These are phyloP conservation scores for Perdita meconis DNA, from an alignment of 2,888 invertebrate species.

Conservation along the genomic window DNA sequence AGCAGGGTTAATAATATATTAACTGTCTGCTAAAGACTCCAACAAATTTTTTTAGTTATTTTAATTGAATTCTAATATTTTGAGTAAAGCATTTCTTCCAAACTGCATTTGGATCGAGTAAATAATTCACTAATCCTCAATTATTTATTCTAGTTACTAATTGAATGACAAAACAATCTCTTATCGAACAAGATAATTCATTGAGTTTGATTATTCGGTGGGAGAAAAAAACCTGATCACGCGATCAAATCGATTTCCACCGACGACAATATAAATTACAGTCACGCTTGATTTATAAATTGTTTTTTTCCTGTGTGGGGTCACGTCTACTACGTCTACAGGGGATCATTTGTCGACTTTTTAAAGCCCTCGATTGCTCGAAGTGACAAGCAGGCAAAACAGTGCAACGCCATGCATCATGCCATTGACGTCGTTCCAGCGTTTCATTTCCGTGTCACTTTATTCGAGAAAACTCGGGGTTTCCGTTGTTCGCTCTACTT, in stretches of 20 bases:
- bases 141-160: too few relatives aligned
- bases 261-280: constrained; percentile 23
- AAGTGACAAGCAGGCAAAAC: constrained; percentile 34
- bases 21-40: too few relatives aligned
- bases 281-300: constrained; percentile 60
- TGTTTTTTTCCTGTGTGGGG: constrained; percentile 67
- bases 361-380: constrained; percentile 54
- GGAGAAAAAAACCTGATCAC: not conserved
- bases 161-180: too few relatives aligned
- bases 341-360: constrained; percentile 52
- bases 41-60: too few relatives aligned
- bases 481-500: not conserved
- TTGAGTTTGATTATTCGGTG: not conserved
- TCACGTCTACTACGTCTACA: constrained; percentile 44
- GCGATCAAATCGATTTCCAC: constrained; percentile 25
- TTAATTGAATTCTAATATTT: too few relatives aligned
- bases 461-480: constrained; percentile 4
- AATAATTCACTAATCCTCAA: too few relatives aligned
- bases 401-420: constrained; percentile 13
- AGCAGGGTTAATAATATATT: too few relatives aligned
- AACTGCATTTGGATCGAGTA: too few relatives aligned
- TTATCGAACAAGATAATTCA: not conserved
- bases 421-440: constrained; percentile 47
- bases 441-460: constrained; percentile 43
- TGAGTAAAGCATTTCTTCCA: too few relatives aligned